Percentiles rank a stretch among this genome's conserved stretches.
phyloP scores from a whole-genome alignment of 2,888 invertebrate species.

The Pheosia gnoma region DNA sequence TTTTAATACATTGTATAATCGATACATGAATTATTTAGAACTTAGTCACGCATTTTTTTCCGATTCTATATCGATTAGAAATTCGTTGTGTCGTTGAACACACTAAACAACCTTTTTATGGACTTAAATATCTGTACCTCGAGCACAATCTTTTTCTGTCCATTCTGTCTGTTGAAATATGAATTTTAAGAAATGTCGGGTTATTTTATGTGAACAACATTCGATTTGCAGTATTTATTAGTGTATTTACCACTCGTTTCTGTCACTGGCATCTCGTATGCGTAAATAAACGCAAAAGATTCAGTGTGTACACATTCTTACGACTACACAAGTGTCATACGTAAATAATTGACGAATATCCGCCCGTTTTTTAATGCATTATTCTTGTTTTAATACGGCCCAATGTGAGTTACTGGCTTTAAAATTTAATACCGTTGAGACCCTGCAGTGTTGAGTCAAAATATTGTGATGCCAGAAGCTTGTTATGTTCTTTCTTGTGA shows the following conservation, averaged over 20 bases:
- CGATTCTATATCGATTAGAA: slow-evolving; percentile 6
- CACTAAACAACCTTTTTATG: neutral
- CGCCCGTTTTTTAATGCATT: slow-evolving; percentile 23
- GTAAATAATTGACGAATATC: slow-evolving; percentile 32
- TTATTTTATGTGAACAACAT: neutral
- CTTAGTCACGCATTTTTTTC: slow-evolving; percentile 5
- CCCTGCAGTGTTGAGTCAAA: neutral
- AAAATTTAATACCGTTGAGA: neutral
- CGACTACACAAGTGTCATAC: slow-evolving; percentile 28
- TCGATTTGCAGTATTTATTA: neutral
- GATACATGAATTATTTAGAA: slow-evolving; percentile 4
- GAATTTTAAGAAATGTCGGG: neutral
- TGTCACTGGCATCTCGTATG: neutral
- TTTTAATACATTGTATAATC: slow-evolving; percentile 3
- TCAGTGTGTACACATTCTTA: slow-evolving; percentile 17
- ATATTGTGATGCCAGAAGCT: neutral
- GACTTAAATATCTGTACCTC: neutral
- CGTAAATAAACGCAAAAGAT: neutral
- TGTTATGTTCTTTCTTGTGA: slow-evolving; percentile 16
- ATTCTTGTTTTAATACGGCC: slow-evolving; percentile 19
- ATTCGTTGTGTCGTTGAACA: slow-evolving; percentile 2
- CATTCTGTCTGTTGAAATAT: neutral
- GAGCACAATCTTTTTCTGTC: too few species aligned
- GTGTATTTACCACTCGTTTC: neutral
- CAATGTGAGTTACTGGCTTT: slow-evolving; percentile 12